Evolutionary conservation across 2,797 vertebrate genomes (phyloP).

Genomic region (Lepus oiostolus): DNA sequence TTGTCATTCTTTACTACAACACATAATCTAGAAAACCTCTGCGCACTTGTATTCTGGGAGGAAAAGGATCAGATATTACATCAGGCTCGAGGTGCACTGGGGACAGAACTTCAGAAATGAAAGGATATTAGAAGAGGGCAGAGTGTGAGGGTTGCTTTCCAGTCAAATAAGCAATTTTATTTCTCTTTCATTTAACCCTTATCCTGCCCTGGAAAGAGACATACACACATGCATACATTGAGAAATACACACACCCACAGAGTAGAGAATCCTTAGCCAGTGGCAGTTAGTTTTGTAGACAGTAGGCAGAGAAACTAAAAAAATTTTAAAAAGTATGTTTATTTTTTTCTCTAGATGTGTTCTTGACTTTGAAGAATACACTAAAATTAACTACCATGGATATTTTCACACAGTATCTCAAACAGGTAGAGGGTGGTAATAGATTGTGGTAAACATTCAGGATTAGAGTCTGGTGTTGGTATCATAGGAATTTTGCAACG

Average conservation of each 20-base stretch:
- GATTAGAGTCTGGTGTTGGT: background rate
- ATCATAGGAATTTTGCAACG: background rate
- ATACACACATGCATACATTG: background rate
- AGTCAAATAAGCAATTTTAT: background rate
- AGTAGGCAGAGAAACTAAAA: background rate
- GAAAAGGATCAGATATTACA: background rate
- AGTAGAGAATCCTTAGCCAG: background rate
- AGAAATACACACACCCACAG: background rate
- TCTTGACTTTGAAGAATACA: background rate
- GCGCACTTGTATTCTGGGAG: background rate
- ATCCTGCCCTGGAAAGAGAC: background rate
- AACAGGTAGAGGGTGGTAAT: background rate
- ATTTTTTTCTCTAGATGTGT: background rate
- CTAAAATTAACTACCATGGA: background rate
- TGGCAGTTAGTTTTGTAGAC: background rate
- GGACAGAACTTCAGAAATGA: background rate
- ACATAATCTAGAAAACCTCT: slow-evolving; percentile 1
- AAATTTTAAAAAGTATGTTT: too few relatives aligned
- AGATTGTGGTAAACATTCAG: background rate
- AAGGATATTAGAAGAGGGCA: background rate
- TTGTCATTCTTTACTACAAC: background rate
- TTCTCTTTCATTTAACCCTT: background rate
- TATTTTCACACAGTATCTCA: background rate
- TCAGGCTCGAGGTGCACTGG: background rate
- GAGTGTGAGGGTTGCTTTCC: background rate